Percentiles rank a stretch among this genome's conserved stretches.
Conservation (phyloP, 2,888 invertebrate genomes). For the Lamellibrachia columna region DNA sequence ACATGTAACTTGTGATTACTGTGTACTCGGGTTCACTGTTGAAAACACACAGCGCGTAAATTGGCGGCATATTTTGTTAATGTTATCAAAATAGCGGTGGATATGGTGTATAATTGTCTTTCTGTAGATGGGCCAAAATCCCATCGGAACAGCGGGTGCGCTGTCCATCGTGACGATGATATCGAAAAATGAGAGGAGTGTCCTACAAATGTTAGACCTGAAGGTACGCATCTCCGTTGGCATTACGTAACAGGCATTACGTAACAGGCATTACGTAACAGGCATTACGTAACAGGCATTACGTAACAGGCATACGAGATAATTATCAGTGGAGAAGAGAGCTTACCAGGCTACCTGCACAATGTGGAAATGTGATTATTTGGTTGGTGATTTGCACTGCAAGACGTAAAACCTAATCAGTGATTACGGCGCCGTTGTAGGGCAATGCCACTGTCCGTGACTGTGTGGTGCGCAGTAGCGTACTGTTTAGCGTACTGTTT, state of each 20-base stretch:
- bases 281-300: background rate
- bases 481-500: no score
- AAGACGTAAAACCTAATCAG: no score
- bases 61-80: background rate
- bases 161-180: background rate
- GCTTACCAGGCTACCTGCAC: no score
- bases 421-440: no score
- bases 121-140: slow-evolving; percentile 10
- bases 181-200: background rate
- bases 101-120: background rate
- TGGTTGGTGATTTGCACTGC: no score
- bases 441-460: no score
- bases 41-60: background rate
- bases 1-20: background rate
- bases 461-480: no score
- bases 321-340: no score
- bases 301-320: no score
- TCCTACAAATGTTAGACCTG: background rate
- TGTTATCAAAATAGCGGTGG: background rate
- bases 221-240: background rate
- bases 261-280: background rate
- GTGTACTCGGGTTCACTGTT: background rate
- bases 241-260: background rate
- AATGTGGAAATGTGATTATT: no score
- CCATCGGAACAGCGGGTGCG: background rate